Percentiles rank a stretch among this genome's conserved stretches.
Evolutionary conservation across 2,888 invertebrate species (phyloP).

Genomic region (Nemoura dubitans): DNA sequence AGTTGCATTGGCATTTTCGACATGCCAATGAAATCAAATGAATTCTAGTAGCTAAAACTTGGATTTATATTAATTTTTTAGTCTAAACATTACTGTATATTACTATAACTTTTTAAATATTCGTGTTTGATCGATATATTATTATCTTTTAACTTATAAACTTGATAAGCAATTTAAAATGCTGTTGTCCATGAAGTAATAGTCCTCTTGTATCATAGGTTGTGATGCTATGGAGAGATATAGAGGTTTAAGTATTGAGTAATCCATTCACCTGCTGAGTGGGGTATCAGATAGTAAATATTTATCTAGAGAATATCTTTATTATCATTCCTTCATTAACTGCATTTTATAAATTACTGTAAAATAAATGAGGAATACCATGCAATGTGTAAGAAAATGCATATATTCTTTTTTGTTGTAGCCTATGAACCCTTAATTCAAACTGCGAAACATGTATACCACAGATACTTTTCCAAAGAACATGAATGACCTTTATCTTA

Average conservation of each 20-base stretch:
- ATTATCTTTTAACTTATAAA: constrained; percentile 4
- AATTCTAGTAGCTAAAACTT: neutral
- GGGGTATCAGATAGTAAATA: constrained; percentile 20
- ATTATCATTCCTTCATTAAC: constrained; percentile 34
- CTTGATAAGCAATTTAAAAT: constrained; percentile 20
- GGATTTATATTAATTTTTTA: neutral
- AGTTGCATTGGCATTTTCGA: neutral
- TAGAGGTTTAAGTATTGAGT: constrained; percentile 15
- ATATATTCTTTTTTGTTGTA: no score
- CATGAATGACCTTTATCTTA: no score
- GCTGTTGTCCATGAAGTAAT: constrained; percentile 21
- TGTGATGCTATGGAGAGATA: constrained; percentile 34
- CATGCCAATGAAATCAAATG: neutral
- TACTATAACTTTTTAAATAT: neutral
- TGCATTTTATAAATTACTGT: constrained; percentile 35
- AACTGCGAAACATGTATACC: no score
- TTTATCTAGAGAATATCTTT: constrained; percentile 32
- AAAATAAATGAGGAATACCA: constrained; percentile 12
- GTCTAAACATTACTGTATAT: neutral
- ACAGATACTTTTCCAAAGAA: no score
- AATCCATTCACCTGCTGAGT: neutral
- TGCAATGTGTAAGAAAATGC: neutral
- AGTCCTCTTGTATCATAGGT: constrained; percentile 39
- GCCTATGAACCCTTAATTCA: no score
- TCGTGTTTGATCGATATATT: neutral